These are phyloP conservation scores for Fragum whitleyi DNA, from an alignment of 2,888 invertebrate genomes.

Conservation along the genomic window DNA sequence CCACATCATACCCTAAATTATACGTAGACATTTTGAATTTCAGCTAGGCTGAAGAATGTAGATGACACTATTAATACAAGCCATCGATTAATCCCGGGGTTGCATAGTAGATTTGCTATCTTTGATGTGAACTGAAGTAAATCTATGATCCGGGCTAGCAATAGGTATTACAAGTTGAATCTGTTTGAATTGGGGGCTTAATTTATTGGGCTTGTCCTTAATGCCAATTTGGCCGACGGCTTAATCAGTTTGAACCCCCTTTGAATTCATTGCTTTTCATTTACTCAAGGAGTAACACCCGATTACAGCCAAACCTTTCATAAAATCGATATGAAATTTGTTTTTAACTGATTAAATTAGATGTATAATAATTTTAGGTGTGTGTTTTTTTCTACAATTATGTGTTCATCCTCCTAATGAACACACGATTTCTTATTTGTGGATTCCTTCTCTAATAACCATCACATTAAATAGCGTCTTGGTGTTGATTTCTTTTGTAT, in stretches of 20 bases:
- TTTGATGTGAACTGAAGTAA: neutral
- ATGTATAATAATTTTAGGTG: neutral
- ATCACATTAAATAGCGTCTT: too few species aligned
- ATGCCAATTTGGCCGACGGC: slow-evolving; percentile 7
- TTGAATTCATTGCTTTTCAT: neutral
- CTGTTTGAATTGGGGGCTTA: slow-evolving; percentile 7
- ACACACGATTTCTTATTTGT: neutral
- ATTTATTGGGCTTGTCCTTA: slow-evolving; percentile 5
- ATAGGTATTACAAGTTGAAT: neutral
- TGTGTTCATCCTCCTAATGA: neutral
- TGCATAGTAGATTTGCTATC: neutral
- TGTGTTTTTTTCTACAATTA: neutral
- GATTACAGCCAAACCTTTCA: neutral
- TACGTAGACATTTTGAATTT: too few species aligned
- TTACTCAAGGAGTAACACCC: slow-evolving; percentile 3
- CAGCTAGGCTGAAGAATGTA: too few species aligned
- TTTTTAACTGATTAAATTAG: neutral
- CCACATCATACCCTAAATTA: neutral
- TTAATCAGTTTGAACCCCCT: neutral
- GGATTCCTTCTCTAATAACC: slow-evolving; percentile 10
- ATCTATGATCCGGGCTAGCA: neutral
- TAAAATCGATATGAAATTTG: neutral
- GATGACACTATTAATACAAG: neutral
- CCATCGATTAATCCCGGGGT: neutral
- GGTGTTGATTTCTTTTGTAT: too few species aligned